phyloP scores from a whole-genome alignment of 2,888 invertebrate species.

The Zygaena filipendulae region DNA sequence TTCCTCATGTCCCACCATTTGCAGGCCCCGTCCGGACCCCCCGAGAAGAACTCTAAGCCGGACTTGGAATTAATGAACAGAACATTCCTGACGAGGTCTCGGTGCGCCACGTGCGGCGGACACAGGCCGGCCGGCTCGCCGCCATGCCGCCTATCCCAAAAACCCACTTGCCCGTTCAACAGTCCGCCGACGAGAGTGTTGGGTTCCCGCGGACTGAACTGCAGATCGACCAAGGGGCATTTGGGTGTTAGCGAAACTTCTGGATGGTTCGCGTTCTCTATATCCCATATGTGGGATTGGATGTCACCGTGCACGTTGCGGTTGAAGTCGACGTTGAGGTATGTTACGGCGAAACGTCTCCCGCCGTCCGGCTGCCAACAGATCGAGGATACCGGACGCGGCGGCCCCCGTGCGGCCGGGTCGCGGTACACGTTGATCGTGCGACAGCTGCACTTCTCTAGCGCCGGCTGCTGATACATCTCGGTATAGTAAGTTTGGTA shows the following conservation, averaged over 20 bases:
- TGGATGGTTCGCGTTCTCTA: conserved; percentile 87
- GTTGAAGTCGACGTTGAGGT: conserved; percentile 82
- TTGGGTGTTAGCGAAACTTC: conserved; percentile 75
- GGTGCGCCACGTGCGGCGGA: conserved; percentile 83
- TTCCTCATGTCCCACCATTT: conserved; percentile 83
- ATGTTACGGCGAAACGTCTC: conserved; percentile 81
- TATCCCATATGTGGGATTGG: conserved; percentile 83
- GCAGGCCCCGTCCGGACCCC: conserved; percentile 88
- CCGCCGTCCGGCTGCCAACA: conserved; percentile 90
- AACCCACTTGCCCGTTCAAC: conserved; percentile 72
- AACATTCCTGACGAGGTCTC: conserved; percentile 85
- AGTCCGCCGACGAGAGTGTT: conserved; percentile 75
- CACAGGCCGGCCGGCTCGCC: conserved; percentile 76
- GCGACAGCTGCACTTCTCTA: conserved; percentile 74
- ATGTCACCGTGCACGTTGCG: conserved; percentile 40
- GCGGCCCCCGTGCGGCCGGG: conserved; percentile 59
- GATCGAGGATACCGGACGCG: conserved; percentile 78
- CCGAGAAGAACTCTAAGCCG: conserved; percentile 92
- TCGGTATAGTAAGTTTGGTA: conserved; percentile 89
- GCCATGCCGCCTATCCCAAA: conserved; percentile 85
- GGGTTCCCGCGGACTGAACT: conserved; percentile 86
- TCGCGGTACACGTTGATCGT: conserved; percentile 89
- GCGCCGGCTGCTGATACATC: conserved; percentile 70
- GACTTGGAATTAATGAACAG: conserved; percentile 93
- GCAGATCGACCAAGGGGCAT: conserved; percentile 79